Conservation (phyloP, 2,113 vertebrate species). For the Megaptera novaeangliae region DNA sequence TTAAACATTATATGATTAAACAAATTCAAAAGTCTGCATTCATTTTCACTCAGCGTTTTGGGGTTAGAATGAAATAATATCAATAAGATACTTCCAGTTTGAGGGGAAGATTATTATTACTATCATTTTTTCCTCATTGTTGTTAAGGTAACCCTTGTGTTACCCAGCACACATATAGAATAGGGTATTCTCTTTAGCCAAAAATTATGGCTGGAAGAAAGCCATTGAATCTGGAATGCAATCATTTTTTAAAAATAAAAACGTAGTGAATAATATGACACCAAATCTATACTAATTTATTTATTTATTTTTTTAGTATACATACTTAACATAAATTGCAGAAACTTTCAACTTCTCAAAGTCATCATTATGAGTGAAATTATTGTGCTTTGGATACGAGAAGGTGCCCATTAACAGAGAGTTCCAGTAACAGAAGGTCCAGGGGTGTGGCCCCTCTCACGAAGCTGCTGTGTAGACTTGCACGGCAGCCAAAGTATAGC, state of each 20-base stretch:
- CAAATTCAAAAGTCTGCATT: background rate
- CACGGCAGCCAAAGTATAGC: background rate
- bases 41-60: background rate
- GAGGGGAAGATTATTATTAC: background rate
- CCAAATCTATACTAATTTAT: background rate
- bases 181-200: background rate
- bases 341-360: background rate
- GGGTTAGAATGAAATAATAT: background rate
- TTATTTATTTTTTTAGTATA: background rate
- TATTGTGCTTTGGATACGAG: background rate
- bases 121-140: background rate
- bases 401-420: background rate
- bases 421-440: background rate
- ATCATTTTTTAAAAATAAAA: background rate
- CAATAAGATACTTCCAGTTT: background rate
- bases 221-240: background rate
- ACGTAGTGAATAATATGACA: background rate
- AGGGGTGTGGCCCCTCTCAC: accelerated
- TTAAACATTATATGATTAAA: background rate
- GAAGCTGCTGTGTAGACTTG: background rate
- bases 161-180: background rate
- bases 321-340: background rate
- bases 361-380: background rate
- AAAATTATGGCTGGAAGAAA: background rate
- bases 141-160: background rate